Evolutionary conservation across 2,113 vertebrate genomes (phyloP).

Genomic region (Ageneiosus marmoratus): DNA sequence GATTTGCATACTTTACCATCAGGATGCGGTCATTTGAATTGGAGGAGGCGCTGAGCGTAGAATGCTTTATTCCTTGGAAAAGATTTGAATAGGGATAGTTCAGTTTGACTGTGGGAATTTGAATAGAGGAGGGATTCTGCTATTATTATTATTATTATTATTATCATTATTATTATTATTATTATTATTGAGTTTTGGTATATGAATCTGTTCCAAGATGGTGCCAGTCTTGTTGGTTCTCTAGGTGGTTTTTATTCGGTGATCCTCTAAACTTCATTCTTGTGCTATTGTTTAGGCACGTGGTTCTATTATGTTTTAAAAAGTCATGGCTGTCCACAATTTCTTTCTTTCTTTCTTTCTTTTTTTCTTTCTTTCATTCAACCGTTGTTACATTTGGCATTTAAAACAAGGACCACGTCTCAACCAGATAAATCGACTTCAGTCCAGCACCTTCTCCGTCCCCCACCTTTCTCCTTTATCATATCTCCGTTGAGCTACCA

Average conservation of each 20-base stretch:
- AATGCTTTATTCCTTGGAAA: neutral
- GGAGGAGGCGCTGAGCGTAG: neutral
- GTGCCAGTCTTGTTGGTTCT: neutral
- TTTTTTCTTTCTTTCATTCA: no score
- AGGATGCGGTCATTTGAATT: slow-evolving; percentile 27
- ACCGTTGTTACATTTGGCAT: neutral
- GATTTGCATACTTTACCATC: slow-evolving; percentile 41
- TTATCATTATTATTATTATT: neutral
- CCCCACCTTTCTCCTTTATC: neutral
- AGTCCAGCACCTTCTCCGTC: neutral
- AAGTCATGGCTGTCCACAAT: neutral
- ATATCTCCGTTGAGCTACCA: neutral
- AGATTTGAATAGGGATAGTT: slow-evolving; percentile 14
- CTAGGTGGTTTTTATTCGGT: neutral
- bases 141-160: neutral
- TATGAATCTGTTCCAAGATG: neutral
- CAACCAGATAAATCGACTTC: neutral
- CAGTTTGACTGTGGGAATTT: slow-evolving; percentile 19
- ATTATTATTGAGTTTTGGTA: neutral
- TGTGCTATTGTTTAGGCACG: neutral
- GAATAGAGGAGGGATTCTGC: neutral
- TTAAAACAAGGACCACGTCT: neutral
- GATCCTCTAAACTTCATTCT: neutral
- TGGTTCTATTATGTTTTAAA: neutral
- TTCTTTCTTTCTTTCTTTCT: no score